phyloP scores from a whole-genome alignment of 1,140 invertebrate species.

The Sogatella furcifera region DNA sequence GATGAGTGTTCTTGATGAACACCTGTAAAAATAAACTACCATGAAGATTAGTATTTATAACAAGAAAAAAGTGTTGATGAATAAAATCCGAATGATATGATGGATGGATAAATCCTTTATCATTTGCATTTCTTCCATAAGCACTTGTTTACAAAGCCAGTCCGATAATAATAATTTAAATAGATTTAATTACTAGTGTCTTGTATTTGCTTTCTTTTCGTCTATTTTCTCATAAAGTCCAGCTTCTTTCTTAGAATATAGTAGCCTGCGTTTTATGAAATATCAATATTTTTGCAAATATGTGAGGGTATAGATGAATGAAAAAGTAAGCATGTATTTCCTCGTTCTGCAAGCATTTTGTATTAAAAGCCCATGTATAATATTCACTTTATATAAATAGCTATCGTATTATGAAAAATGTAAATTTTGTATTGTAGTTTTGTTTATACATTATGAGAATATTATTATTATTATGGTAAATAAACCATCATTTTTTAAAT shows the following conservation, averaged over 20 bases:
- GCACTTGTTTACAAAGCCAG: too few species aligned
- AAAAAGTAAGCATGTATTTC: slow-evolving; percentile 11
- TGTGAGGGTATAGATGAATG: neutral
- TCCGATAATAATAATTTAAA: too few species aligned
- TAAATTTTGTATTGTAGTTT: slow-evolving; percentile 19
- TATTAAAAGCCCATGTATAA: slow-evolving; percentile 11
- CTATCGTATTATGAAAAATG: slow-evolving; percentile 12
- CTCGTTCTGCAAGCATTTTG: slow-evolving; percentile 6
- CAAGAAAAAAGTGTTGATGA: too few species aligned
- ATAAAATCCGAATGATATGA: too few species aligned
- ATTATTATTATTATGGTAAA: slow-evolving; percentile 16
- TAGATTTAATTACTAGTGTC: neutral
- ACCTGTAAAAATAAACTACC: too few species aligned
- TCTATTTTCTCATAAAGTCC: neutral
- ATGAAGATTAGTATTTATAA: too few species aligned
- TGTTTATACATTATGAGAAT: slow-evolving; percentile 15
- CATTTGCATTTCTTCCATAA: too few species aligned
- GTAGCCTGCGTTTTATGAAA: neutral
- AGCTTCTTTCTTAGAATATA: neutral
- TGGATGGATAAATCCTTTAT: too few species aligned
- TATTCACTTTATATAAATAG: slow-evolving; percentile 16
- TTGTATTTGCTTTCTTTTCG: slow-evolving; percentile 2
- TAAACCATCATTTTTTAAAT: slow-evolving; percentile 17
- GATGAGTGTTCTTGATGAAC: neutral
- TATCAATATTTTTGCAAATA: slow-evolving; percentile 14